Base-by-base conservation (phyloP, 2,888 invertebrate species). In the Lissonota sp. region DNA sequence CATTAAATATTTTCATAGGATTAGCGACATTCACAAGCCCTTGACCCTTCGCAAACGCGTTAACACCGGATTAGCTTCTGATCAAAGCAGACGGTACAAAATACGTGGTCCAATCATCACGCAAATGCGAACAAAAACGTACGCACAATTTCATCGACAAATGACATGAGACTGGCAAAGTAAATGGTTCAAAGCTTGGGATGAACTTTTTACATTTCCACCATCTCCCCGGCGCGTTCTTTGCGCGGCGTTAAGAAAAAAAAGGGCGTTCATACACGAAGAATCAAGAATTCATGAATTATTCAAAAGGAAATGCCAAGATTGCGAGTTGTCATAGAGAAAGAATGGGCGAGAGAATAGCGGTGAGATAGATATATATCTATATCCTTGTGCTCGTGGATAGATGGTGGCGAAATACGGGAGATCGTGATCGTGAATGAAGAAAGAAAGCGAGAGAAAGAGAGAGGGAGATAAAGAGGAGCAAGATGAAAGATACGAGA, bases 231-330 rank as follows among this genome's bases (percentile, higher is more conserved):
- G 10, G 51, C 49, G 8, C 40, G 26, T 42, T 53, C 14, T 62
- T 72, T 12, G 26, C 42, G 8, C 57, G 14, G 57, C 7, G 12
- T 53, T 16, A n/a, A 51, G 14, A 42, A 72, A 46, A 70, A 58
- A 69, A 74, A 49, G 12, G 39, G 39, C 55, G 44, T 44, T 12
- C n/a, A 63, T 63, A 12, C 26, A 57, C 66, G 71, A 60, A 77
- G 46, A n/a, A 76, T 71, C 42, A 49, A 60, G 60, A 70, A 70
- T 70, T 64, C 53, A 66, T 75, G 74, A 70, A 79, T 79, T 51
- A 74, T 74, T 74, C 70, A 62, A 12, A 58, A 49, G 26, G 70
- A 74, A 55, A 55, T 26, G 8, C 39, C 16, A 70, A 58, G 70
- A 53, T 64, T 66, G 53, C 60, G 44, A 69, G 44, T 12, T 16